Conservation (phyloP, 2,888 invertebrate genomes). For the Mystacides longicornis region DNA sequence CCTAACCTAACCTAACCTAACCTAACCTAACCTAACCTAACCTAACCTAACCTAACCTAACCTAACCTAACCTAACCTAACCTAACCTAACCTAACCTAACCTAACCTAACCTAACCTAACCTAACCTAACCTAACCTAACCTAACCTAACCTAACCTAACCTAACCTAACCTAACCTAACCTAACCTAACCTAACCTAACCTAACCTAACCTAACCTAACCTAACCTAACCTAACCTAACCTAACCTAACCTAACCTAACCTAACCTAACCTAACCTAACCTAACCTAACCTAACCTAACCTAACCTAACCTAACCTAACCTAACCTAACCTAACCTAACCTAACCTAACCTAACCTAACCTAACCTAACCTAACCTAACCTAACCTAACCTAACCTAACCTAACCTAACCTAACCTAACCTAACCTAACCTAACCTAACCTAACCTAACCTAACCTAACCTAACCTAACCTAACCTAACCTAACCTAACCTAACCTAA, state of each 20-base stretch:
- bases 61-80: slow-evolving; percentile 1
- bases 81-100: slow-evolving; percentile 3
- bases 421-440: neutral
- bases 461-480: neutral
- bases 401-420: neutral
- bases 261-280: neutral
- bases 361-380: neutral
- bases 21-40: neutral
- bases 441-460: neutral
- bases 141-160: neutral
- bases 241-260: neutral
- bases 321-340: neutral
- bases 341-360: neutral
- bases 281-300: neutral
- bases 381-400: neutral
- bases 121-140: neutral
- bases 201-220: neutral
- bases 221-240: neutral
- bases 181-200: neutral
- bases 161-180: neutral
- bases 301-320: neutral
- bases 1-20: neutral
- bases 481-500: neutral
- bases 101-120: neutral
- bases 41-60: neutral